Percentiles rank a stretch among this genome's conserved stretches.
Evolutionary conservation across 2,888 invertebrate species (phyloP).

Genomic region (Cerastis rubricosa): DNA sequence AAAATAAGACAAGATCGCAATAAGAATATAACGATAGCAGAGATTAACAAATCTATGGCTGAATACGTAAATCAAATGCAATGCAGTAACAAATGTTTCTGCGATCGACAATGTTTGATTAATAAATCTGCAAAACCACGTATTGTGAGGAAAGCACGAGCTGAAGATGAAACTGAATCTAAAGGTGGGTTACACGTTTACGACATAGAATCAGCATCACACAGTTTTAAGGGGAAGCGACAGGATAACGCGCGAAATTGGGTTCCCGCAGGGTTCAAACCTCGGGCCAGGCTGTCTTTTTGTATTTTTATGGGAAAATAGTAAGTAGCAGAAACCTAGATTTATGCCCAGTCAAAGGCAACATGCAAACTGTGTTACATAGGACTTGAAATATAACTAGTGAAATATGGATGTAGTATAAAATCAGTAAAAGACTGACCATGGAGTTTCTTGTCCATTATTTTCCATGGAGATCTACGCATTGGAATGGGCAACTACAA

Average conservation of each 20-base stretch:
- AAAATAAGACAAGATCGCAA: conserved; percentile 40
- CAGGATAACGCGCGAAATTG: too few relatives aligned
- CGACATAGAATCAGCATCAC: background rate
- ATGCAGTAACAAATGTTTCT: conserved; percentile 41
- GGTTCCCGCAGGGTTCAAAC: too few relatives aligned
- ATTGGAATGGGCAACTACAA: too few relatives aligned
- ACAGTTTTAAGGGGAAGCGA: too few relatives aligned
- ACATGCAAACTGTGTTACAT: too few relatives aligned
- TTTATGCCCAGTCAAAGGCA: too few relatives aligned
- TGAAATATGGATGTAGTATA: too few relatives aligned
- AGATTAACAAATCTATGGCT: conserved; percentile 51
- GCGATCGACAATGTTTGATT: conserved; percentile 58
- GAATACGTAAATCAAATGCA: conserved; percentile 31
- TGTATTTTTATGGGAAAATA: background rate
- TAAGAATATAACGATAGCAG: conserved; percentile 30
- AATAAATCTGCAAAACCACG: conserved; percentile 31
- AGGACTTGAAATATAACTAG: too few relatives aligned
- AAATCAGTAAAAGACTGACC: too few relatives aligned
- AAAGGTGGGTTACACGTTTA: background rate
- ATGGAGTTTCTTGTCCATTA: too few relatives aligned
- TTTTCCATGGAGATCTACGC: too few relatives aligned
- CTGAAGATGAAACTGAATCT: conserved; percentile 17
- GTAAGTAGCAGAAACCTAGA: too few relatives aligned
- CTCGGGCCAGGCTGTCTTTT: background rate
- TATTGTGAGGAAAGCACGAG: conserved; percentile 23